A percentile compares a stretch with the other conserved stretches of the same genome.
These are phyloP conservation scores for Pachycephala philippinensis DNA, from an alignment of 2,113 vertebrate genomes.

Conservation along the genomic window DNA sequence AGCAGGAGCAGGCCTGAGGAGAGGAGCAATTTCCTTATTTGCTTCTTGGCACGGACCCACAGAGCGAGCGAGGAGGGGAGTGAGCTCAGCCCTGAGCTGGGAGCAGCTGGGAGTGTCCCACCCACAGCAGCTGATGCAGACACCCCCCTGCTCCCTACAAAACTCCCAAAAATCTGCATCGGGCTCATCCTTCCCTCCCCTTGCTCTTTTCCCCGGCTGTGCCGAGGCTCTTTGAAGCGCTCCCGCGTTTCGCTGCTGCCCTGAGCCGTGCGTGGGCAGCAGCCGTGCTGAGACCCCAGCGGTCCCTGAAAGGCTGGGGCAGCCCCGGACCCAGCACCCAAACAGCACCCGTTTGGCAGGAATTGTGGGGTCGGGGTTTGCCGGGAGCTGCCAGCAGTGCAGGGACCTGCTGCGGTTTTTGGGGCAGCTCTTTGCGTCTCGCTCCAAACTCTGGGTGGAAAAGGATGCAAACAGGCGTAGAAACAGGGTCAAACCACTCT, in stretches of 20 bases:
- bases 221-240: not conserved
- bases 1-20: not conserved
- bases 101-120: not conserved
- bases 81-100: not conserved
- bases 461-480: accelerated
- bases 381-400: accelerated
- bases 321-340: accelerated
- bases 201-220: not conserved
- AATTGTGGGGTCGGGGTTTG: accelerated
- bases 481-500: not conserved
- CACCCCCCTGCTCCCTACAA: not conserved
- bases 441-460: accelerated
- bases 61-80: accelerated
- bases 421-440: not conserved
- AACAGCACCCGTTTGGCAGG: not conserved
- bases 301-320: not conserved
- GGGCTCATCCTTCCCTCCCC: not conserved
- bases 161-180: accelerated
- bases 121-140: not conserved
- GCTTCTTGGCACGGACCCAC: not conserved
- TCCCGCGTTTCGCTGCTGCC: accelerated
- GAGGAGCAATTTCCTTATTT: constrained; percentile 10
- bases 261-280: accelerated
- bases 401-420: not conserved
- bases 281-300: accelerated